Conservation (phyloP, 1,140 invertebrate species). For the Camponotus floridanus region DNA sequence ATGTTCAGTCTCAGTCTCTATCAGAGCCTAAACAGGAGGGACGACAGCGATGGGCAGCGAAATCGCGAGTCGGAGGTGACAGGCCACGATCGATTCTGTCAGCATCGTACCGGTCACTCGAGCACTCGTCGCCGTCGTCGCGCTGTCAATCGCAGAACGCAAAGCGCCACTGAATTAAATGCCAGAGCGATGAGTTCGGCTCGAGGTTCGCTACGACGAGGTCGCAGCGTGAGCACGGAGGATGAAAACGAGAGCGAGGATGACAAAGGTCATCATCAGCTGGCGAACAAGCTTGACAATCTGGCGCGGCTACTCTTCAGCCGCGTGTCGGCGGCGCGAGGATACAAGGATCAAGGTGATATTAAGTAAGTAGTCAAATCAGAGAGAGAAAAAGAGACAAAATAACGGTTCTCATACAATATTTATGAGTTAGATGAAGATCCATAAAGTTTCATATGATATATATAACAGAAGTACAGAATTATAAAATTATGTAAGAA, state of each 20-base stretch:
- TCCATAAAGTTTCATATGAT: not conserved
- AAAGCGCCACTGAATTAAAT: conserved; percentile 91
- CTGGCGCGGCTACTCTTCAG: conserved; percentile 84
- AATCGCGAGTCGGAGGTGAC: conserved; percentile 88
- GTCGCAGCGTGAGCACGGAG: conserved; percentile 83
- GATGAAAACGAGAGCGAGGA: conserved; percentile 81
- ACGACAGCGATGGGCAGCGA: conserved; percentile 88
- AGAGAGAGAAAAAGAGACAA: not conserved
- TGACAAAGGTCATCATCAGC: conserved; percentile 80
- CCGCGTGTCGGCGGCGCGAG: conserved; percentile 80
- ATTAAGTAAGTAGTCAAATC: conserved; percentile 72
- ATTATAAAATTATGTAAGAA: not conserved
- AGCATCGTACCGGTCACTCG: conserved; percentile 86
- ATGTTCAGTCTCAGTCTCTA: conserved; percentile 94
- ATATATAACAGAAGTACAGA: not conserved
- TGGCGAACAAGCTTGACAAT: conserved; percentile 84
- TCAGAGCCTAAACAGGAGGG: conserved; percentile 89
- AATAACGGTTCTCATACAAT: not conserved
- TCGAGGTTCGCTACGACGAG: conserved; percentile 80
- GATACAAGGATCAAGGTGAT: conserved; percentile 79
- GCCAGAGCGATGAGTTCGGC: conserved; percentile 89
- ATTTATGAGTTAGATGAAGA: conserved; percentile 15
- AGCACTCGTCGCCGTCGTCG: conserved; percentile 87
- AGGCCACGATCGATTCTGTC: conserved; percentile 92
- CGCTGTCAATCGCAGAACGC: conserved; percentile 88